Evolutionary conservation across 2,888 invertebrate species (phyloP).

Genomic region (Troglohyphantes excavatus): DNA sequence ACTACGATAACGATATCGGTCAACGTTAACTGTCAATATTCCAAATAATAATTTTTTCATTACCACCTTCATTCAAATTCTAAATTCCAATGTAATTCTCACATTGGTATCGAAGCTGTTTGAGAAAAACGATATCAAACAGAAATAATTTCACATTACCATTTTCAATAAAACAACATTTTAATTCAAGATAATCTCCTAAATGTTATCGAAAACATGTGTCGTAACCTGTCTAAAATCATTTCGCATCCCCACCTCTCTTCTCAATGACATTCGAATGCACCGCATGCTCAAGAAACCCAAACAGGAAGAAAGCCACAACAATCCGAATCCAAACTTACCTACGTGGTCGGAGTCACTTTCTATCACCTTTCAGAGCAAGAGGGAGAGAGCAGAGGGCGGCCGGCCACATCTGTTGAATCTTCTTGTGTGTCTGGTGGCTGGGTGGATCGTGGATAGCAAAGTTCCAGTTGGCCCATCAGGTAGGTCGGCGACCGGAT

Average conservation of each 20-base stretch:
- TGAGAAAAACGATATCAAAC: no score
- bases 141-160: no score
- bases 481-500: slow-evolving; percentile 73
- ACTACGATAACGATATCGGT: no score
- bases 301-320: not conserved
- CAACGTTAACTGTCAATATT: no score
- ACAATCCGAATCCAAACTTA: not conserved
- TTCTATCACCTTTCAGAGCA: not conserved
- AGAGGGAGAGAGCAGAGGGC: slow-evolving; percentile 8
- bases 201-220: no score
- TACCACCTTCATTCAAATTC: no score
- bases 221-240: no score
- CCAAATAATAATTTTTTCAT: no score
- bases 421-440: slow-evolving; percentile 28
- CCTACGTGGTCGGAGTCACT: slow-evolving; percentile 27
- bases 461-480: slow-evolving; percentile 67
- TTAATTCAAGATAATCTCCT: no score
- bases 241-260: not conserved
- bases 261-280: not conserved
- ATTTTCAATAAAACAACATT: no score
- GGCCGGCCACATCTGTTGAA: slow-evolving; percentile 61
- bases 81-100: no score
- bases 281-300: not conserved
- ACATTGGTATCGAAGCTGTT: no score
- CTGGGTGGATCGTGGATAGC: not conserved